These are phyloP conservation scores for Triplophysa yarkandensis DNA, from an alignment of 2,797 vertebrate genomes.

Conservation along the genomic window DNA sequence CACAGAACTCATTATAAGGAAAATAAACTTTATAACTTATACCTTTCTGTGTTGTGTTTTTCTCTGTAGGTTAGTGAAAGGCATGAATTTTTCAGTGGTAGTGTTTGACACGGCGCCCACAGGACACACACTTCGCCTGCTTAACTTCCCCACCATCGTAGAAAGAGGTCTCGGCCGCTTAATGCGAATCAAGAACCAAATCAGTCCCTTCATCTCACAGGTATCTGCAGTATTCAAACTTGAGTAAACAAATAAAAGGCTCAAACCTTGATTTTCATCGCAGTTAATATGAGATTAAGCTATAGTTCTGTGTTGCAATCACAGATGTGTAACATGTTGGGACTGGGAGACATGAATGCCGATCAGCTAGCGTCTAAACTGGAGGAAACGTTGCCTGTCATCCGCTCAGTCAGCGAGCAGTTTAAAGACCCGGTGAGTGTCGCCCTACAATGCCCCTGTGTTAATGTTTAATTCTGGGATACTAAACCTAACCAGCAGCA, in stretches of 20 bases:
- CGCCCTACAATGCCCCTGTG: background rate
- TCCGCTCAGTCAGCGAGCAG: constrained; percentile 95
- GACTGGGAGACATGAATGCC: constrained; percentile 94
- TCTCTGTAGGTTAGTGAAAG: constrained; percentile 87
- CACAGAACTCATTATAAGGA: too few species aligned
- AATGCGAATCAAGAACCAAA: constrained; percentile 99
- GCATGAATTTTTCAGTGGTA: constrained; percentile 97
- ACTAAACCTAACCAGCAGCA: background rate
- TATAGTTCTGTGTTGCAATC: background rate
- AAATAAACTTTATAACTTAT: background rate
- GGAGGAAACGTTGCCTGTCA: constrained; percentile 92
- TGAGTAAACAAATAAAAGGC: background rate
- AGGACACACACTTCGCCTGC: constrained; percentile 90
- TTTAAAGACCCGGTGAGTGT: constrained; percentile 93
- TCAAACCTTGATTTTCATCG: background rate
- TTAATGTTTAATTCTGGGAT: background rate
- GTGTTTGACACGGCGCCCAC: constrained; percentile 96
- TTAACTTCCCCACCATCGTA: constrained; percentile 96
- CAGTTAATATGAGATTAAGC: background rate
- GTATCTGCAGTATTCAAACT: constrained; percentile 62
- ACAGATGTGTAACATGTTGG: constrained; percentile 97
- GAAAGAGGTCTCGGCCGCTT: constrained; percentile 92
- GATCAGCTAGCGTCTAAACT: constrained; percentile 94
- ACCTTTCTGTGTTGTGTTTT: background rate
- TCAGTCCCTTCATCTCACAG: constrained; percentile 98